phyloP scores from a whole-genome alignment of 2,113 vertebrate genomes.

The Chlorodrepanis virens region DNA sequence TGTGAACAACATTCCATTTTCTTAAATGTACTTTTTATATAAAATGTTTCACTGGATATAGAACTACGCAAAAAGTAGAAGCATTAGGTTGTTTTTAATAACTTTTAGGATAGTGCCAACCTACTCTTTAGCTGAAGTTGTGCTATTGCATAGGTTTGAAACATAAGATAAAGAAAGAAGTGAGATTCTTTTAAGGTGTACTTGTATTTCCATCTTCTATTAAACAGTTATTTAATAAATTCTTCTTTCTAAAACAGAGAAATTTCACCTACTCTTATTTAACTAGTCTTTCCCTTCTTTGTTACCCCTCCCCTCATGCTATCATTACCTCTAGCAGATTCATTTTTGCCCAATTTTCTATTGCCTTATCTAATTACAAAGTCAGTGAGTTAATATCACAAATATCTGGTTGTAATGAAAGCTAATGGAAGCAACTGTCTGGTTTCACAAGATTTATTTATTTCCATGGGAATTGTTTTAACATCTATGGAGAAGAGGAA shows the following conservation, averaged over 20 bases:
- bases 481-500: not conserved
- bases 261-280: not conserved
- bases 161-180: not conserved
- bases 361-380: not conserved
- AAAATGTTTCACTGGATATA: not conserved
- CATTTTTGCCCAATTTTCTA: not conserved
- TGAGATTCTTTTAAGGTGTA: not conserved
- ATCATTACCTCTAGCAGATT: not conserved
- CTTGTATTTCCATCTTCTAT: not conserved
- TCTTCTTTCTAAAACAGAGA: not conserved
- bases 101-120: not conserved
- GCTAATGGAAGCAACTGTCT: not conserved
- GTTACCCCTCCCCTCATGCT: not conserved
- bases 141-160: not conserved
- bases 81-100: not conserved
- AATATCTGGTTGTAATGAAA: not conserved
- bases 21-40: not conserved
- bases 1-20: not conserved
- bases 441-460: not conserved
- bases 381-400: not conserved
- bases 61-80: not conserved
- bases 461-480: not conserved
- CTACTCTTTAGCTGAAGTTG: not conserved
- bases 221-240: not conserved
- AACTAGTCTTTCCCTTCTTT: not conserved